Percentiles rank a stretch among this genome's conserved stretches.
phyloP scores from a whole-genome alignment of 2,797 vertebrate genomes.

The Pangasius larnaudii region DNA sequence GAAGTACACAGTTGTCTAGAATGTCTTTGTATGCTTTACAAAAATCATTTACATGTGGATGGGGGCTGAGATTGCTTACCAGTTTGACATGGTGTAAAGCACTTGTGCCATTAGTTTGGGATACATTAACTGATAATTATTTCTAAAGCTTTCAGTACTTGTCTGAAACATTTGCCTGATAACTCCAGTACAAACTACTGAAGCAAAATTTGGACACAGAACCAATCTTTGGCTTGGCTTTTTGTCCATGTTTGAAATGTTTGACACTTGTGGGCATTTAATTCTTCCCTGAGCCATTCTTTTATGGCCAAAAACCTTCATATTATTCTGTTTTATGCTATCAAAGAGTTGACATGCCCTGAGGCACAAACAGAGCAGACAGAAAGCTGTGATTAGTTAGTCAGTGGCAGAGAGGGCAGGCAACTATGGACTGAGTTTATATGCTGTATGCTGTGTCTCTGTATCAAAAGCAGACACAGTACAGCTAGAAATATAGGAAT shows the following conservation, averaged over 20 bases:
- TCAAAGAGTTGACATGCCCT: background rate
- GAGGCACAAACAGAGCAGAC: background rate
- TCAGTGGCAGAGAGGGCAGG: background rate
- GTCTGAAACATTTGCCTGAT: background rate
- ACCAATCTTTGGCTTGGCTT: no score
- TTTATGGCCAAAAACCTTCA: background rate
- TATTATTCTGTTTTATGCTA: background rate
- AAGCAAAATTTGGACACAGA: background rate
- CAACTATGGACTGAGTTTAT: background rate
- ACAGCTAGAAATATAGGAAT: background rate
- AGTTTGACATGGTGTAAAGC: background rate
- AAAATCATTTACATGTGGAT: no score
- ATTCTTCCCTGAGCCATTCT: background rate
- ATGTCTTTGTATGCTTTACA: background rate
- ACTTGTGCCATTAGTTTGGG: background rate
- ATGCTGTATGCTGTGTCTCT: background rate
- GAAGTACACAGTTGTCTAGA: background rate
- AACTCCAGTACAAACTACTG: background rate
- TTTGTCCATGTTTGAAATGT: background rate
- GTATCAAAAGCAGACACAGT: background rate
- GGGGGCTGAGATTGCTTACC: background rate
- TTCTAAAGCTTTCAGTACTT: background rate
- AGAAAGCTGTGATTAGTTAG: conserved; percentile 1
- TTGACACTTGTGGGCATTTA: background rate
- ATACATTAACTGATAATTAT: background rate